Base-by-base conservation (phyloP, 1,140 invertebrate genomes). In the Drosophila tsacasi region DNA sequence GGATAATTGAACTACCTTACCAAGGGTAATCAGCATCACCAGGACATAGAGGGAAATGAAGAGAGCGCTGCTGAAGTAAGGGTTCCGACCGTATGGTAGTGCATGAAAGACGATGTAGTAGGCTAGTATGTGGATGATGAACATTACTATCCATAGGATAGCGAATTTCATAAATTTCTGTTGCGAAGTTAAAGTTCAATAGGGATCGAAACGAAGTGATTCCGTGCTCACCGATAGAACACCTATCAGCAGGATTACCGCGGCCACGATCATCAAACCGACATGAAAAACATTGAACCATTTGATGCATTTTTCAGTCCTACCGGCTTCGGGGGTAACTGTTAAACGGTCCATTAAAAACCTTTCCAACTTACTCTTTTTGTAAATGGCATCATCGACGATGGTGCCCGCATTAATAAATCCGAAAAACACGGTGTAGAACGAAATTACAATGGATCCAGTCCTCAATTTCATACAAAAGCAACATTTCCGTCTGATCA, bases 271-370 rank as follows among this genome's bases (percentile, higher is more conserved):
- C 74, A 77, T 77, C 13, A 78, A 39, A n/a, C 9, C 44, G 21
- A 77, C 42, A 30, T 78, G 75, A 27, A n/a, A 27, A 7, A 78
- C 30, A 62, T 77, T 78, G 25, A 78, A 78, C 57, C 64, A 77
- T 27, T 78, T 77, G 12, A 54, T 13, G 30, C 10, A 35, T 35
- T 10, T 17, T 52, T 69, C 44, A 37, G 64, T 50, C 15, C 35
- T 55, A 3, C 15, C 15, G 6, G 57, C 74, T 77, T n/a, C 21
- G 6, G 12, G 21, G 15, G 0, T 10, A 17, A n/a, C 15, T 12
- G 15, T 30, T 2, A 23, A 27, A n/a, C 9, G 27, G 10, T 35
- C 7, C 13, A 4, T 6, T 30, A 21, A 32, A 8, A 4, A 1
- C 6, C n/a, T 40, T 32, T 61, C 4, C 0, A 10, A 67, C 75